phyloP scores from a whole-genome alignment of 2,113 vertebrate species.

The Poeciliopsis turrubarensis region DNA sequence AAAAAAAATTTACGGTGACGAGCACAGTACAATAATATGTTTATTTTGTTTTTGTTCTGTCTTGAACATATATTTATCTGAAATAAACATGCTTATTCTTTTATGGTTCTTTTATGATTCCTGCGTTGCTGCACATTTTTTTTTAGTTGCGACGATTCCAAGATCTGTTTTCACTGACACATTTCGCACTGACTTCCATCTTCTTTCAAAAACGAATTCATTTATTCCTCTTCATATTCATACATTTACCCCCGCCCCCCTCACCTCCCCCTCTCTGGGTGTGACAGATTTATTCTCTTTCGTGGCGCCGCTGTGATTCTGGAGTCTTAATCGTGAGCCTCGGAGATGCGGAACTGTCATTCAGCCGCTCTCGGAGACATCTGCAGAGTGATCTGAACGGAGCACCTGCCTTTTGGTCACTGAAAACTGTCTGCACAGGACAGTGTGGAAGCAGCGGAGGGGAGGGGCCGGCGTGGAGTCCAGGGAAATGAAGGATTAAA shows the following conservation, averaged over 20 bases:
- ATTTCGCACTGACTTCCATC: background rate
- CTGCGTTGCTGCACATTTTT: background rate
- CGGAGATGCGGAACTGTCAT: conserved; percentile 23
- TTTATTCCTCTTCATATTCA: background rate
- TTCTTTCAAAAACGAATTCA: background rate
- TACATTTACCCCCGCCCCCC: background rate
- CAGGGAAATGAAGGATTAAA: conserved; percentile 11
- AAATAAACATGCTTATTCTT: background rate
- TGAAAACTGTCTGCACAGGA: conserved; percentile 33
- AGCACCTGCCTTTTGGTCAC: conserved; percentile 43
- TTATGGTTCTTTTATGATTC: background rate
- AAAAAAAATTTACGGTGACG: background rate
- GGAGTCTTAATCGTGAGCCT: background rate
- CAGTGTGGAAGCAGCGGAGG: background rate
- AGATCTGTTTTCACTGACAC: background rate
- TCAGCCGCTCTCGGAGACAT: conserved; percentile 37
- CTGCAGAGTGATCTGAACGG: conserved; percentile 38
- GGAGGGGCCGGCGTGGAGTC: background rate
- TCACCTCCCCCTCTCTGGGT: too few relatives aligned
- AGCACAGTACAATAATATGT: background rate
- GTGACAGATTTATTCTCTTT: conserved; percentile 2
- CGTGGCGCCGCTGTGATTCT: background rate
- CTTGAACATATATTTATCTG: background rate
- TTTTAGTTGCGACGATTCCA: too few relatives aligned
- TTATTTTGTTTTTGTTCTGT: background rate